Conservation (phyloP, 2,888 invertebrate genomes). For the Lutraria lutraria region DNA sequence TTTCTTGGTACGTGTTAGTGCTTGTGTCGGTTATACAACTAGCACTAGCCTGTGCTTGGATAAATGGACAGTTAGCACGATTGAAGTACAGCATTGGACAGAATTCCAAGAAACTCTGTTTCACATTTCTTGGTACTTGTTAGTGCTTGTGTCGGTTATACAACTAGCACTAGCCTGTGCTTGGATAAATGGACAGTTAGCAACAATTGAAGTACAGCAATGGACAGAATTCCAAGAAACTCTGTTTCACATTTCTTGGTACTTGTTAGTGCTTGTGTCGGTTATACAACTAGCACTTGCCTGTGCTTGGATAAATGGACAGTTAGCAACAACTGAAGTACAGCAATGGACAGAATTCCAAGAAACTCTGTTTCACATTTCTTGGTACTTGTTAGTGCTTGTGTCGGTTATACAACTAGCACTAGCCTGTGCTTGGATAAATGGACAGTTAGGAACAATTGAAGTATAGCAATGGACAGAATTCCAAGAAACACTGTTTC, state of each 20-base stretch:
- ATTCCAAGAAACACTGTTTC: background rate
- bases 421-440: constrained; percentile 47
- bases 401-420: constrained; percentile 36
- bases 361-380: background rate
- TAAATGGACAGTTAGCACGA: constrained; percentile 30
- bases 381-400: constrained; percentile 36
- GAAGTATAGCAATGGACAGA: background rate
- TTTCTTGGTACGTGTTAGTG: constrained; percentile 20
- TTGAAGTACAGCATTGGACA: background rate
- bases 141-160: too few species aligned
- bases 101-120: too few species aligned
- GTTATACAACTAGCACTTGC: constrained; percentile 46
- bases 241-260: too few species aligned
- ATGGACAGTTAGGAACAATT: constrained; percentile 31
- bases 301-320: constrained; percentile 40
- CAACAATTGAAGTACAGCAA: background rate
- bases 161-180: constrained; percentile 44
- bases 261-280: too few species aligned
- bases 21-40: constrained; percentile 20
- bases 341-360: background rate
- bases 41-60: constrained; percentile 54
- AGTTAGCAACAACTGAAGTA: background rate
- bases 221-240: too few species aligned
- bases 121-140: too few species aligned
- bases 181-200: constrained; percentile 26